Base-by-base conservation (phyloP, 2,797 vertebrate genomes). In the Anguilla anguilla region DNA sequence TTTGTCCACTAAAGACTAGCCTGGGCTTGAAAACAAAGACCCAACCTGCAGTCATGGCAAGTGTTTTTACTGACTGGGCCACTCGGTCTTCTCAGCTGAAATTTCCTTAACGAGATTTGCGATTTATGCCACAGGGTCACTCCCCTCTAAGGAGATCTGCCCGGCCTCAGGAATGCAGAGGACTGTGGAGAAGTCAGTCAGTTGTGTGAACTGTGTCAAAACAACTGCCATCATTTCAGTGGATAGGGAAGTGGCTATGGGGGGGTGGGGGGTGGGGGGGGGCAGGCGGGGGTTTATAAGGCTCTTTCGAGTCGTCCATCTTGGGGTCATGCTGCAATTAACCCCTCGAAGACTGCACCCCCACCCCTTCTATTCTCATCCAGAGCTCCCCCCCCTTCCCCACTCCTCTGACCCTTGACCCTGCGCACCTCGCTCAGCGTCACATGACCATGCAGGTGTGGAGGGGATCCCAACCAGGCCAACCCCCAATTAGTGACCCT, bases 371-470 rank as follows among this genome's bases (percentile, higher is more conserved):
- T 53, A 11, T 81, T 87, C 64, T 17, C 88, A 91, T 88, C 89
- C 51, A 55, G n/a, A 10, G 83, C 31, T 69, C 55, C 28, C 87
- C 51, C 1, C 87, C 51, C 0, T 88, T 88, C 86, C 87, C 53
- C 83, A 86, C 91, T 88, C 85, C 19, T 88, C 83, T 88, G 90
- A 95, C 96, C 96, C 90, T 88, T 94, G 93, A 95, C 95, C 96
- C 92, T 3, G 85, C 91, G 95, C 95, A 96, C 94, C 96, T 96
- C 95, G 95, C 93, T 93, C 90, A 92, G 91, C 93, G 95, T 97
- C 97, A 96, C 96, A 94, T 96, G 97, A 97, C 93, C 90, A 53
- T 95, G 97, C 98, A 98, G 97, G 98, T 98, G 98, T 98, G 96
- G 96, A 95, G 95, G 97, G 96, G 96, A 97, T 94, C 95, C 95